A percentile compares a stretch with the other conserved stretches of the same genome.
These are phyloP conservation scores for Cerceris rybyensis DNA, from an alignment of 2,888 invertebrate genomes.

Conservation along the genomic window DNA sequence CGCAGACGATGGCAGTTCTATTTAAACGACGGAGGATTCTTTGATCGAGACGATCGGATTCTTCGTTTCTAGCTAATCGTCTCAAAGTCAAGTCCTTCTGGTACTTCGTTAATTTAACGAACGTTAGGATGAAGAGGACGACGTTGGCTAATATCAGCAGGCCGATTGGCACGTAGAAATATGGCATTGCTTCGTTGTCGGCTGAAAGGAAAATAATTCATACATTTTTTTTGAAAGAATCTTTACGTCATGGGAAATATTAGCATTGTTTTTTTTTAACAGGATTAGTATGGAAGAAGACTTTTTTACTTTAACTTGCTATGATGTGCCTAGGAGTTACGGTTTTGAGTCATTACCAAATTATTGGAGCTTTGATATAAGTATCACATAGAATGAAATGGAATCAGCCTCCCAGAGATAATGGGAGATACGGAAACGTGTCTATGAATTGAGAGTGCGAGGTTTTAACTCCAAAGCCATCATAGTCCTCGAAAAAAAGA, in stretches of 20 bases:
- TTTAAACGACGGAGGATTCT: constrained; percentile 78
- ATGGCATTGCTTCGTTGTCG: constrained; percentile 84
- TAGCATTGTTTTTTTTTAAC: no score
- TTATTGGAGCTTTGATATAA: no score
- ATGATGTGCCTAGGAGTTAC: no score
- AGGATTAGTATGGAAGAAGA: no score
- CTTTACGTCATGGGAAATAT: not conserved
- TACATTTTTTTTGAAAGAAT: not conserved
- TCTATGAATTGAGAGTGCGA: no score
- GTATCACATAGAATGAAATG: no score
- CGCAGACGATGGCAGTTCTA: constrained; percentile 83
- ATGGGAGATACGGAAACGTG: no score
- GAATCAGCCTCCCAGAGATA: no score
- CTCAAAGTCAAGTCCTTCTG: constrained; percentile 83
- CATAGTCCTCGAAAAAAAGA: no score
- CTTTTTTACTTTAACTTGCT: no score
- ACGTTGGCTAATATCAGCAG: constrained; percentile 83
- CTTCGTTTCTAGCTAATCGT: constrained; percentile 75
- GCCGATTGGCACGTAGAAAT: constrained; percentile 86
- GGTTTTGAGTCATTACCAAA: no score
- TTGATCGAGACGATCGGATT: constrained; percentile 74
- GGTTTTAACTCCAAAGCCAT: no score
- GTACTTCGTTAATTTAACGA: constrained; percentile 82
- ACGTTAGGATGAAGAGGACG: constrained; percentile 84
- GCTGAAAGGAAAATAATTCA: constrained; percentile 78